Conservation (phyloP, 2,888 invertebrate genomes). For the Laothoe populi region DNA sequence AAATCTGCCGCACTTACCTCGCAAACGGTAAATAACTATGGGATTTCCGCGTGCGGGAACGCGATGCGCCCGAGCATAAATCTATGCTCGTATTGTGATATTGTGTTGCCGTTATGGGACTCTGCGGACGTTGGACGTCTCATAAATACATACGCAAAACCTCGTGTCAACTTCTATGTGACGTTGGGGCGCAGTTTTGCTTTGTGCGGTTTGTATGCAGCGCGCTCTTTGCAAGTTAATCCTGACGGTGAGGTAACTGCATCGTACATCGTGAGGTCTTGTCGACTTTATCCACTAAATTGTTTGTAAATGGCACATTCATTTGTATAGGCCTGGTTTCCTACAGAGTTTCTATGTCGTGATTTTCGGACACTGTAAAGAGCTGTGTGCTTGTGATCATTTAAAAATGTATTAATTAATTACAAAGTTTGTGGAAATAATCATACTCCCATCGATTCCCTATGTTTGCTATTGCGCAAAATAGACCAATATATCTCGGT, state of each 20-base stretch:
- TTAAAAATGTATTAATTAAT: too few species aligned
- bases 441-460: not conserved
- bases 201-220: slow-evolving; percentile 21
- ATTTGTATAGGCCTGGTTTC: not conserved
- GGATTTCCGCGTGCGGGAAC: slow-evolving; percentile 84
- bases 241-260: not conserved
- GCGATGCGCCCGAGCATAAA: slow-evolving; percentile 81
- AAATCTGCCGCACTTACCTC: slow-evolving; percentile 84
- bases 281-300: too few species aligned
- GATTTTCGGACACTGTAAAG: not conserved
- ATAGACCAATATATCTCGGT: not conserved
- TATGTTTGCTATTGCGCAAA: not conserved
- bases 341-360: not conserved
- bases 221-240: not conserved
- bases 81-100: slow-evolving; percentile 84
- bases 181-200: slow-evolving; percentile 7
- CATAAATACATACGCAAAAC: slow-evolving; percentile 72
- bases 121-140: slow-evolving; percentile 70
- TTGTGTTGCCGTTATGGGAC: slow-evolving; percentile 83
- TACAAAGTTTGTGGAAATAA: not conserved
- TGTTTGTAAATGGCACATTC: not conserved
- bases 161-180: slow-evolving; percentile 44
- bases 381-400: too few species aligned
- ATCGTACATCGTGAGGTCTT: too few species aligned
- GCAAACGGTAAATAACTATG: slow-evolving; percentile 85